Base-by-base conservation (phyloP, 2,888 invertebrate species). In the Plebejus melissa region DNA sequence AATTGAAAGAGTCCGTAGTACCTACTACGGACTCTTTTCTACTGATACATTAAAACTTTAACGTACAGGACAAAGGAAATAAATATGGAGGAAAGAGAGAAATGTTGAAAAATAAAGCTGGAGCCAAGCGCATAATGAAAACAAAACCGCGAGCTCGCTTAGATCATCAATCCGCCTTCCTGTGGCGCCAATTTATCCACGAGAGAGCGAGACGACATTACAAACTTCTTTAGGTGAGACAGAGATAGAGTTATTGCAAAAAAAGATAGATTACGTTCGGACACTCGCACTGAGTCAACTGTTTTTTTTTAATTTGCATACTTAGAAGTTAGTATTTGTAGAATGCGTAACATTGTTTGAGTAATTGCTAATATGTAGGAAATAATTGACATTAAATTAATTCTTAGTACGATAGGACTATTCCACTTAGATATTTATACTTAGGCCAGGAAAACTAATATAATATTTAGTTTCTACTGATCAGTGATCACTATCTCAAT, bases 151-250 rank as follows among this genome's bases (percentile, higher is more conserved):
- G 76, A 74, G 87, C 85, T 88, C 88, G 87, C 85, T 88, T 88
- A 88, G 87, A 88, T 90, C 90, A 90, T 91, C 90, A 89, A 89
- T 89, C 89, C 87, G 83, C 87, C 86, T 89, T 91, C 90, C 90
- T 89, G 28, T 87, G 85, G 87, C 80, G 87, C 87, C 85, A 86
- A 86, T 78, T 87, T 86, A 86, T 84, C 80, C 80, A 82, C 81
- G 81, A 78, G 84, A 78, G 87, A 87, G 79, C 57, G 85, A 80
- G 87, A 87, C 28, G 76, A 79, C 50, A 11, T 38, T 76, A 82
- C 76, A 36, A 50, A 6, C 9, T 32, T 6, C 0, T 32, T 4
- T 54, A 16, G 1, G 72, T 13, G 7, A 16, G 72, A 72, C 11
- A 72, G 16, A 50, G 54, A 72, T 50, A 13, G n/a, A n/a, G 28